Conservation (phyloP, 2,888 invertebrate species). For the Drosophila incognita region DNA sequence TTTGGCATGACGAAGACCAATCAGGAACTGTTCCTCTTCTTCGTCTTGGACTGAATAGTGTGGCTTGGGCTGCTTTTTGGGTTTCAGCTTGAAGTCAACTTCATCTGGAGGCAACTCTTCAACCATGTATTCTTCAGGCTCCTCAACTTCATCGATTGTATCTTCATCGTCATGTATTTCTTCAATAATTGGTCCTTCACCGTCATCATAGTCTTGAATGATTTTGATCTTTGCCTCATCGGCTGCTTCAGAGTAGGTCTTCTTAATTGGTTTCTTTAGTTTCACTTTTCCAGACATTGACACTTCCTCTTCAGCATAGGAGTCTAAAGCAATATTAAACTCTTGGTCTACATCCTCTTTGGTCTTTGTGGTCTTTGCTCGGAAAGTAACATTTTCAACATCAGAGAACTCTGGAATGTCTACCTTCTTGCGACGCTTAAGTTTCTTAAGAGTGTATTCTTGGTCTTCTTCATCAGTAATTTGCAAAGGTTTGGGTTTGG, state of each 20-base stretch:
- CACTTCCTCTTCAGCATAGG: slow-evolving; percentile 94
- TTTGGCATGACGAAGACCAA: slow-evolving; percentile 86
- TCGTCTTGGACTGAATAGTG: slow-evolving; percentile 87
- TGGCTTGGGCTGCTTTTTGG: slow-evolving; percentile 85
- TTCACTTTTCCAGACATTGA: slow-evolving; percentile 94
- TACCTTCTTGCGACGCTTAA: slow-evolving; percentile 88
- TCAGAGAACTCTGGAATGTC: slow-evolving; percentile 91
- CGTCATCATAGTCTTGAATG: slow-evolving; percentile 87
- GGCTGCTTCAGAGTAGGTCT: slow-evolving; percentile 91
- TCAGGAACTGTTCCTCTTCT: slow-evolving; percentile 86
- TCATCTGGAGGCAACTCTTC: slow-evolving; percentile 86
- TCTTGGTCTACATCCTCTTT: slow-evolving; percentile 96
- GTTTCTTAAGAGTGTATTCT: slow-evolving; percentile 90
- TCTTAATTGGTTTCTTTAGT: slow-evolving; percentile 90
- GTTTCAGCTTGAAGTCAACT: slow-evolving; percentile 85
- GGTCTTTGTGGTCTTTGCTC: slow-evolving; percentile 90
- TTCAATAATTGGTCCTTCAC: slow-evolving; percentile 87
- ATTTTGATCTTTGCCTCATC: slow-evolving; percentile 91
- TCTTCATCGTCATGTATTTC: slow-evolving; percentile 88
- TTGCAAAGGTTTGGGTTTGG: slow-evolving; percentile 85
- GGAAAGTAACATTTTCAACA: slow-evolving; percentile 92
- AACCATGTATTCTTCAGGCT: slow-evolving; percentile 86
- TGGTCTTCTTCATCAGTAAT: slow-evolving; percentile 87
- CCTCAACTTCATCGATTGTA: slow-evolving; percentile 86
- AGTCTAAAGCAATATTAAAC: slow-evolving; percentile 93